A percentile compares a stretch with the other conserved stretches of the same genome.
These are phyloP conservation scores for Oryzias celebensis DNA, from an alignment of 2,113 vertebrate genomes.

Conservation along the genomic window DNA sequence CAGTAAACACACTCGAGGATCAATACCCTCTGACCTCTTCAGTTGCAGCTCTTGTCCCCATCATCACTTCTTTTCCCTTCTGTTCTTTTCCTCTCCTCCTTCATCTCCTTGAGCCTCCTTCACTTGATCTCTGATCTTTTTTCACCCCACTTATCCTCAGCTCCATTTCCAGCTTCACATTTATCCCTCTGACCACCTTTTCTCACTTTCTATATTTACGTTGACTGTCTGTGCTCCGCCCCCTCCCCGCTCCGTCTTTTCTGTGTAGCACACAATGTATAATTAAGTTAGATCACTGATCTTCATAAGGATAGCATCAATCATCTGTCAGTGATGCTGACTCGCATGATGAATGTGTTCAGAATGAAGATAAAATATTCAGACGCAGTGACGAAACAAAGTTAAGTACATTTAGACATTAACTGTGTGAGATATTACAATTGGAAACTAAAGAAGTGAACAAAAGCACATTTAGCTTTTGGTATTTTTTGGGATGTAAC, in stretches of 20 bases:
- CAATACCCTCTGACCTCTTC: conserved; percentile 49
- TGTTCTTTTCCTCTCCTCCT: background rate
- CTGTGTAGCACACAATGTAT: conserved; percentile 70
- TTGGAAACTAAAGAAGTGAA: too few relatives aligned
- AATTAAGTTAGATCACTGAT: conserved; percentile 71
- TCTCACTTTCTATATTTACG: conserved; percentile 41
- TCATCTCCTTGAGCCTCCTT: conserved; percentile 9
- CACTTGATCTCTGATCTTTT: conserved; percentile 2
- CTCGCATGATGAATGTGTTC: conserved; percentile 8
- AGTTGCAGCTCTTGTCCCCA: conserved; percentile 12
- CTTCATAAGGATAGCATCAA: conserved; percentile 61
- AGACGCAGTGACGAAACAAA: conserved; percentile 37
- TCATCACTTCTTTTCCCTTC: conserved; percentile 15
- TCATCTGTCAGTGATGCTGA: conserved; percentile 59
- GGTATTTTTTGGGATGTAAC: too few relatives aligned
- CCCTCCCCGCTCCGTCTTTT: conserved; percentile 9
- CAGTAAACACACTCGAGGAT: conserved; percentile 36
- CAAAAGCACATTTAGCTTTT: too few relatives aligned
- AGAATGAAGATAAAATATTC: conserved; percentile 54
- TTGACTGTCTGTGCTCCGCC: conserved; percentile 25
- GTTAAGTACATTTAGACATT: conserved; percentile 44
- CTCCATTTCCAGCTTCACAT: conserved; percentile 36
- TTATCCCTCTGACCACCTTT: conserved; percentile 11
- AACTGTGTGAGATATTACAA: conserved; percentile 1
- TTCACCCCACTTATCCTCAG: conserved; percentile 27